phyloP scores from a whole-genome alignment of 2,888 invertebrate genomes.

The Stegophylla sp. region DNA sequence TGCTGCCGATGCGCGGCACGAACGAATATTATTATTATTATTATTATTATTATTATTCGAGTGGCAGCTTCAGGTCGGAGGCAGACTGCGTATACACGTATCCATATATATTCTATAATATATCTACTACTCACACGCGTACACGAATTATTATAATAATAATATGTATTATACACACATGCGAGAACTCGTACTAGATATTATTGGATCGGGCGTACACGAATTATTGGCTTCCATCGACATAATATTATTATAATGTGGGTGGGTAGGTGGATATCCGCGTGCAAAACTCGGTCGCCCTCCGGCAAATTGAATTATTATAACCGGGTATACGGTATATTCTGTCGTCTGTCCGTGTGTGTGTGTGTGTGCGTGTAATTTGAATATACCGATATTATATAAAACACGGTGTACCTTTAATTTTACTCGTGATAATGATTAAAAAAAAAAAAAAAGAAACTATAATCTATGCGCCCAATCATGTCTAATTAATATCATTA shows the following conservation, averaged over 20 bases:
- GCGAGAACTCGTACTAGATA: not conserved
- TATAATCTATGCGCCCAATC: too few species aligned
- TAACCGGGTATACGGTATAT: not conserved
- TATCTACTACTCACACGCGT: not conserved
- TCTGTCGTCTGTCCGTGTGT: not conserved
- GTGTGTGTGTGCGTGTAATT: not conserved
- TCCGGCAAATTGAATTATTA: not conserved
- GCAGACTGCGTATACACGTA: not conserved
- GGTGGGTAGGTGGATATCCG: not conserved
- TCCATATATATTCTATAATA: too few species aligned
- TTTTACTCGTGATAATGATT: too few species aligned
- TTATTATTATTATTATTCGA: slow-evolving; percentile 23
- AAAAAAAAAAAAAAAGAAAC: too few species aligned
- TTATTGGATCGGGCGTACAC: not conserved
- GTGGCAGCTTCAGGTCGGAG: slow-evolving; percentile 27
- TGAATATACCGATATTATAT: not conserved
- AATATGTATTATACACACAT: slow-evolving; percentile 12
- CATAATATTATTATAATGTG: too few species aligned
- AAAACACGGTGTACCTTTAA: not conserved
- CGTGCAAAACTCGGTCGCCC: slow-evolving; percentile 29
- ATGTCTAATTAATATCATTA: too few species aligned
- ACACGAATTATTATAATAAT: slow-evolving; percentile 14
- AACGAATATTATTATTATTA: too few species aligned
- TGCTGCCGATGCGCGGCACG: slow-evolving; percentile 24
- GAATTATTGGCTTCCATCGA: slow-evolving; percentile 9